Conservation (phyloP, 1,140 invertebrate genomes). For the Drosophila nigromelanica region DNA sequence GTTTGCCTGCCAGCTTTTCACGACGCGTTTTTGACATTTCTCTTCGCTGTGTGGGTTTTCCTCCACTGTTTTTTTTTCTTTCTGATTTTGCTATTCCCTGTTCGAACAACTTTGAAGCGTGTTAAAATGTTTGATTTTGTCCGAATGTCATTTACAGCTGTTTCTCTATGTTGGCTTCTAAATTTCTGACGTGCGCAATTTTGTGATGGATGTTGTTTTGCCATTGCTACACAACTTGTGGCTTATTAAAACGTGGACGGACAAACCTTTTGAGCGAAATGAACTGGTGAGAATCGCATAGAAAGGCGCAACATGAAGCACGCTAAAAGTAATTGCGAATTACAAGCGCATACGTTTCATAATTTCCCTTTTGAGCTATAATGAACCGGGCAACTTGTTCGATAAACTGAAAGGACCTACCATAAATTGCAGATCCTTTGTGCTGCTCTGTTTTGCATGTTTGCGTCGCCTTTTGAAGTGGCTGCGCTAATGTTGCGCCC, state of each 20-base stretch:
- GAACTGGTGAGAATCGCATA: background rate
- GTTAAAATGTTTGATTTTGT: conserved; percentile 81
- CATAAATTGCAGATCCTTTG: conserved; percentile 75
- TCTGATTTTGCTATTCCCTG: conserved; percentile 34
- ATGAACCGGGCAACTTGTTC: background rate
- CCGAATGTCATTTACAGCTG: conserved; percentile 79
- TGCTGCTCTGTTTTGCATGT: conserved; percentile 69
- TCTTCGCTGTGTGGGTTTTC: conserved; percentile 14
- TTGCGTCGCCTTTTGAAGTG: conserved; percentile 56
- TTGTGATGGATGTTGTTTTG: conserved; percentile 56
- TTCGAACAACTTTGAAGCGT: conserved; percentile 68
- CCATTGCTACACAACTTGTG: background rate
- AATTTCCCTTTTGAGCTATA: background rate
- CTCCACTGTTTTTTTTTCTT: conserved; percentile 16
- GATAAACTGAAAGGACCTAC: conserved; percentile 3
- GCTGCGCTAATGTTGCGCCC: conserved; percentile 63
- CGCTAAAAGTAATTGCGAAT: background rate
- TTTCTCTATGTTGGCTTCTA: conserved; percentile 41
- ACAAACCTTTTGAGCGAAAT: background rate
- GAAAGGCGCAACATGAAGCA: background rate
- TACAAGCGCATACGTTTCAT: background rate
- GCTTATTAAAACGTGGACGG: background rate
- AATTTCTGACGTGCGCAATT: conserved; percentile 40
- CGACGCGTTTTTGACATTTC: conserved; percentile 70
- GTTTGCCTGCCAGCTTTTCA: conserved; percentile 65